These are phyloP conservation scores for Entelurus aequoreus DNA, from an alignment of 2,113 vertebrate genomes.

Conservation along the genomic window DNA sequence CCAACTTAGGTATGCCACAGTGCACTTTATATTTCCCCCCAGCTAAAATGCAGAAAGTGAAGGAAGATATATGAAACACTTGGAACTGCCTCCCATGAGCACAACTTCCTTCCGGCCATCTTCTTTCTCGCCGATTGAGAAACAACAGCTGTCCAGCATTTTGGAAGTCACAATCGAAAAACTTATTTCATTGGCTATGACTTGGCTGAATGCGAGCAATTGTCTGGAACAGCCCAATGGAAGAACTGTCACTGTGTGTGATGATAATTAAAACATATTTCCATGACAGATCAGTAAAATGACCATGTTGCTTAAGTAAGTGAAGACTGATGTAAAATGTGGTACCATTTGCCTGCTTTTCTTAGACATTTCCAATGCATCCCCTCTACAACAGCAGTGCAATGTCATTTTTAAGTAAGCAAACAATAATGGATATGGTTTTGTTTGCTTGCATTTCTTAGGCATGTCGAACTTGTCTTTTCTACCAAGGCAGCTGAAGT, in stretches of 20 bases:
- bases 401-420: not conserved
- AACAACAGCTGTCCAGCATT: slow-evolving; percentile 51
- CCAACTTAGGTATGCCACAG: not conserved
- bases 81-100: slow-evolving; percentile 37
- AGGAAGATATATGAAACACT: slow-evolving; percentile 33
- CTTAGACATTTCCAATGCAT: not conserved
- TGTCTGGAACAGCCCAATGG: slow-evolving; percentile 19
- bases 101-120: slow-evolving; percentile 29
- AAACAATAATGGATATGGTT: too few relatives aligned
- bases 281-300: slow-evolving; percentile 1
- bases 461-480: not conserved
- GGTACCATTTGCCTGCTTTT: not conserved
- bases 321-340: not conserved
- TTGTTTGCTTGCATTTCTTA: too few relatives aligned
- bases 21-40: not conserved
- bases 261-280: slow-evolving; percentile 16
- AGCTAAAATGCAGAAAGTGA: slow-evolving; percentile 6
- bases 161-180: slow-evolving; percentile 34
- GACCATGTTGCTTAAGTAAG: not conserved
- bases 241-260: slow-evolving; percentile 10
- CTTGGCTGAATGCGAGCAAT: not conserved
- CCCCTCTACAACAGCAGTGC: not conserved
- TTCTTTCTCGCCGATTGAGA: slow-evolving; percentile 49
- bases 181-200: slow-evolving; percentile 11
- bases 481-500: not conserved